Evolutionary conservation across 1,140 invertebrate species (phyloP).

Genomic region (Lineus longissimus): DNA sequence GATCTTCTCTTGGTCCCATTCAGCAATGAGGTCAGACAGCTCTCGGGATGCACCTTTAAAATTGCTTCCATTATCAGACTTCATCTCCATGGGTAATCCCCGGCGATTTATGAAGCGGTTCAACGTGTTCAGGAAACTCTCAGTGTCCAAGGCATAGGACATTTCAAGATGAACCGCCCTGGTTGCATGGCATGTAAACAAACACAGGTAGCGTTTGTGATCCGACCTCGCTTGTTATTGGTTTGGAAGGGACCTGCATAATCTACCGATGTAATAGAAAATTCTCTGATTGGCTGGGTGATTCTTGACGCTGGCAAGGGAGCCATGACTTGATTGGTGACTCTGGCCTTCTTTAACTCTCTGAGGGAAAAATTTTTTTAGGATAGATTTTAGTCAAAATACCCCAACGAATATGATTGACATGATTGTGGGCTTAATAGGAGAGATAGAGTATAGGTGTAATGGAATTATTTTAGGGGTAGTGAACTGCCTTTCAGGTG

Average conservation of each 20-base stretch:
- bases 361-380: too few relatives aligned
- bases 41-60: constrained; percentile 11
- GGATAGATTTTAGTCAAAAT: too few relatives aligned
- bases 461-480: too few relatives aligned
- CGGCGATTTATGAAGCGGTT: constrained; percentile 6
- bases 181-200: background rate
- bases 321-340: constrained; percentile 12
- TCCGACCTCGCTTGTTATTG: constrained; percentile 9
- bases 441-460: too few relatives aligned
- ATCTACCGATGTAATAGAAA: constrained; percentile 6
- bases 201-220: constrained; percentile 9
- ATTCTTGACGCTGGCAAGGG: constrained; percentile 2
- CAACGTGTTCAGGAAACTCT: background rate
- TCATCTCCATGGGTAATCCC: background rate
- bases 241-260: constrained; percentile 8
- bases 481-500: too few relatives aligned
- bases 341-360: background rate
- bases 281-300: constrained; percentile 8
- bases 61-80: constrained; percentile 10
- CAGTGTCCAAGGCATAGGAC: too few relatives aligned
- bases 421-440: too few relatives aligned
- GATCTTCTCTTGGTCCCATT: constrained; percentile 3
- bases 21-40: background rate
- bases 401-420: too few relatives aligned
- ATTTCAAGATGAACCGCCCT: too few relatives aligned